phyloP scores from a whole-genome alignment of 2,888 invertebrate genomes.

The Dasypolia templi region DNA sequence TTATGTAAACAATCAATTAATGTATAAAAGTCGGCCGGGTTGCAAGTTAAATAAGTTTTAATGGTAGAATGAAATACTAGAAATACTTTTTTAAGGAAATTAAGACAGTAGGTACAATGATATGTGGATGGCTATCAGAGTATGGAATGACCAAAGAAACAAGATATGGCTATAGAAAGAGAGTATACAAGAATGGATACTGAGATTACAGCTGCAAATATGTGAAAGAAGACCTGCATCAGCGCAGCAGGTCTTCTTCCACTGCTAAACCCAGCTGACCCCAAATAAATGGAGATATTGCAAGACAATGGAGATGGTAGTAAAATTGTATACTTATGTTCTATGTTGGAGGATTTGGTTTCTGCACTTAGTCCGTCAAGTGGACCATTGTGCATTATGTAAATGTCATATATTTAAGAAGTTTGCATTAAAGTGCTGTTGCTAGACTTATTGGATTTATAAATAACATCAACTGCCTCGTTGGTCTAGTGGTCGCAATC shows the following conservation, averaged over 20 bases:
- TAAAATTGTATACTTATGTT: not conserved
- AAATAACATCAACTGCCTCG: not conserved
- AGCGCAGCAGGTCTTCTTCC: too few species aligned
- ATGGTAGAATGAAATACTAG: not conserved
- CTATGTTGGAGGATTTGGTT: too few species aligned
- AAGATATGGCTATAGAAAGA: not conserved
- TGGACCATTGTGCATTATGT: too few species aligned
- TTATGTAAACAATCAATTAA: not conserved
- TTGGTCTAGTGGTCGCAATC: too few species aligned
- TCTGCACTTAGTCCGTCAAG: too few species aligned
- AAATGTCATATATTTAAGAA: not conserved
- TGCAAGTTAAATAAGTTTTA: not conserved
- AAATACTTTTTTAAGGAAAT: not conserved
- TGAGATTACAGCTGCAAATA: not conserved
- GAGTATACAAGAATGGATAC: not conserved
- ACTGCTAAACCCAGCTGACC: too few species aligned
- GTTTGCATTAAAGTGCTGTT: not conserved
- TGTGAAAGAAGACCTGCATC: not conserved
- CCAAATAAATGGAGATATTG: not conserved
- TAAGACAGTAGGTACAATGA: not conserved
- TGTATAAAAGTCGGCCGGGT: not conserved
- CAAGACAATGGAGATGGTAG: too few species aligned
- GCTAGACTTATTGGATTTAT: not conserved
- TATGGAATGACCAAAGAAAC: not conserved
- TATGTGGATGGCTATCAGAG: not conserved